Conservation (phyloP, 2,113 vertebrate species). For the Macrotus californicus region DNA sequence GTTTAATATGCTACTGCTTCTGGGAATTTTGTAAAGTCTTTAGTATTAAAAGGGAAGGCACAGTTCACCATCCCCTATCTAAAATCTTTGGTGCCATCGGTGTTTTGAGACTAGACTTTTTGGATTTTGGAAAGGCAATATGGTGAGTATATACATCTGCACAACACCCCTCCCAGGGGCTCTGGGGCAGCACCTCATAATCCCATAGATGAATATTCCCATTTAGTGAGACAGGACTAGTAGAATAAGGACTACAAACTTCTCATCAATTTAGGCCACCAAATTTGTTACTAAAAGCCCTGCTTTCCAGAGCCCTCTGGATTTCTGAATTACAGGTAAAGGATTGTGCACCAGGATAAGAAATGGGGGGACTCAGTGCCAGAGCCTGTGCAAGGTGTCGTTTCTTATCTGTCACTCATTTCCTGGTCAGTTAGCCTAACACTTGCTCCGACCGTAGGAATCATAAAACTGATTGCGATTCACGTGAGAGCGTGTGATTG, state of each 20-base stretch:
- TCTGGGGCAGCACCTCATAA: neutral
- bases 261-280: neutral
- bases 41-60: neutral
- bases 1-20: neutral
- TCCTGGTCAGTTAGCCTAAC: neutral
- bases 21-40: neutral
- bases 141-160: neutral
- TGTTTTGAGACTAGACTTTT: neutral
- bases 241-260: neutral
- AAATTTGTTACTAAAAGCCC: neutral
- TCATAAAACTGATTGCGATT: neutral
- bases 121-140: neutral
- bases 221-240: neutral
- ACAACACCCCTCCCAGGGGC: neutral
- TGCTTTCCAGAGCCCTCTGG: neutral
- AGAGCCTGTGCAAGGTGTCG: accelerated
- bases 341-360: neutral
- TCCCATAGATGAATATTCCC: neutral
- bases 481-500: neutral
- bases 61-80: neutral
- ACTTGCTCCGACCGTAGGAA: neutral
- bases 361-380: neutral
- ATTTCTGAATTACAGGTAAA: neutral
- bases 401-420: neutral
- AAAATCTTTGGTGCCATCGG: neutral